Evolutionary conservation across 2,888 invertebrate species (phyloP).

Genomic region (Dastarcus helophoroides): DNA sequence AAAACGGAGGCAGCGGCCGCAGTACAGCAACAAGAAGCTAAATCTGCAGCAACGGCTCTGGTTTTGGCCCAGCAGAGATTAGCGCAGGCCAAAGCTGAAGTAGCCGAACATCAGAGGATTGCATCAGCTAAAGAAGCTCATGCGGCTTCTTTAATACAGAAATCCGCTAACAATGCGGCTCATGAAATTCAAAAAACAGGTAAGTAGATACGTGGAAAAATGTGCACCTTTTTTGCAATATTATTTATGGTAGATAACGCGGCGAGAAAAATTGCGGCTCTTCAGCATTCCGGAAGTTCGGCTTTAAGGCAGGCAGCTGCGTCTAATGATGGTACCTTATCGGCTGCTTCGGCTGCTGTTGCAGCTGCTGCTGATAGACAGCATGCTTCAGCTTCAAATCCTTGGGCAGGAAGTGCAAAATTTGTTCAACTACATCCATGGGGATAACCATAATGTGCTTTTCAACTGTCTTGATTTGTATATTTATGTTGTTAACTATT

Average conservation of each 20-base stretch:
- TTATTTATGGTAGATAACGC: slow-evolving; percentile 18
- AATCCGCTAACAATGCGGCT: slow-evolving; percentile 57
- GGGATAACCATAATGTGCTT: slow-evolving; percentile 10
- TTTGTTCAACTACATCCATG: slow-evolving; percentile 20
- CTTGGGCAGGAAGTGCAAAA: slow-evolving; percentile 16
- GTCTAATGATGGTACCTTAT: slow-evolving; percentile 21
- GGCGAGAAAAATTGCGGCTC: slow-evolving; percentile 20
- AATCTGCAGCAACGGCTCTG: slow-evolving; percentile 53
- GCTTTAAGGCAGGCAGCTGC: slow-evolving; percentile 20
- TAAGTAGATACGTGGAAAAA: slow-evolving; percentile 21
- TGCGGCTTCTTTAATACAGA: slow-evolving; percentile 59
- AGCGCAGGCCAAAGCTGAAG: slow-evolving; percentile 57
- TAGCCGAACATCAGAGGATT: slow-evolving; percentile 58
- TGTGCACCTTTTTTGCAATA: neutral
- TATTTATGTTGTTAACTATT: too few species aligned
- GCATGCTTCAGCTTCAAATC: slow-evolving; percentile 11
- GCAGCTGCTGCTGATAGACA: slow-evolving; percentile 16
- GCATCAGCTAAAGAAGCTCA: slow-evolving; percentile 62
- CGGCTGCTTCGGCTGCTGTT: slow-evolving; percentile 23
- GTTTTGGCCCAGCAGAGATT: slow-evolving; percentile 58
- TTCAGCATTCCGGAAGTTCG: slow-evolving; percentile 18
- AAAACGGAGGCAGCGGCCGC: slow-evolving; percentile 54
- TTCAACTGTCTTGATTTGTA: too few species aligned
- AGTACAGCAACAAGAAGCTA: slow-evolving; percentile 53
- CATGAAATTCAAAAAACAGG: slow-evolving; percentile 57